Percentiles rank a stretch among this genome's conserved stretches.
Conservation (phyloP, 2,113 vertebrate genomes). For the Dissostichus mawsoni region DNA sequence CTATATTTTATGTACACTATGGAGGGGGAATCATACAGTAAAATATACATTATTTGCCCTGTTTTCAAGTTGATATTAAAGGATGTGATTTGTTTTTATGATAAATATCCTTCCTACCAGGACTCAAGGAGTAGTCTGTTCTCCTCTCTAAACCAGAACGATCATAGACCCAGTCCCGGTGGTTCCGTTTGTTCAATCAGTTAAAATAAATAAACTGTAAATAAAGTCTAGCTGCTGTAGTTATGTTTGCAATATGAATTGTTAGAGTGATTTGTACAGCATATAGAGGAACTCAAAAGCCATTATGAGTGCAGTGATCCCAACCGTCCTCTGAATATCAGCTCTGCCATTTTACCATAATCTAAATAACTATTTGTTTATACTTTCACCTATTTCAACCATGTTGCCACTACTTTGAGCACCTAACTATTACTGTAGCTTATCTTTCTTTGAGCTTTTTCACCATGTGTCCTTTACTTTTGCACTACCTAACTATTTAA, state of each 20-base stretch:
- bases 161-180: slow-evolving; percentile 35
- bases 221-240: slow-evolving; percentile 48
- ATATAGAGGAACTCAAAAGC: slow-evolving; percentile 60
- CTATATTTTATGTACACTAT: background rate
- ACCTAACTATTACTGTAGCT: background rate
- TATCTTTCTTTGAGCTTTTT: background rate
- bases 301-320: slow-evolving; percentile 52
- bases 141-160: background rate
- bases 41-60: background rate
- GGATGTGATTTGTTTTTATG: background rate
- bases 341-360: background rate
- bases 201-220: background rate
- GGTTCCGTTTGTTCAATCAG: slow-evolving; percentile 31
- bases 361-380: background rate
- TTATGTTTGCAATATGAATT: too few relatives aligned
- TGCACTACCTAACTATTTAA: background rate
- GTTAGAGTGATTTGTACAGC: slow-evolving; percentile 41
- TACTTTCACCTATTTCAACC: too few relatives aligned
- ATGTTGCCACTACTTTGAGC: too few relatives aligned
- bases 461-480: background rate
- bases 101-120: background rate
- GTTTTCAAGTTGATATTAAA: background rate
- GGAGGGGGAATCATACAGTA: background rate
- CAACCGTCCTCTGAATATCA: background rate
- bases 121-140: slow-evolving; percentile 13